These are phyloP conservation scores for Rhizoglyphus robini DNA, from an alignment of 1,140 invertebrate genomes.

Conservation along the genomic window DNA sequence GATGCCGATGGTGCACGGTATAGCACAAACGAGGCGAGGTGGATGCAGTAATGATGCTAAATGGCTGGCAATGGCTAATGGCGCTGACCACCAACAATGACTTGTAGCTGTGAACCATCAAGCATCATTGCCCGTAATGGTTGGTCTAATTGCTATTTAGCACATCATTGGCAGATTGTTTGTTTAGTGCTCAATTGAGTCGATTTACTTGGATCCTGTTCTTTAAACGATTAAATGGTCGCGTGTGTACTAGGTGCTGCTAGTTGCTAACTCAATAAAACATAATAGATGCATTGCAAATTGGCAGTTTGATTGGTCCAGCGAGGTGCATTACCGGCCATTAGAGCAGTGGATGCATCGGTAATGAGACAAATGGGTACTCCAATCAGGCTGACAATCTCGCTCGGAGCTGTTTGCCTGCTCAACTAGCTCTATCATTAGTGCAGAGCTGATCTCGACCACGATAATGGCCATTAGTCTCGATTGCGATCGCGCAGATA, in stretches of 20 bases:
- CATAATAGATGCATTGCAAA: too few relatives aligned
- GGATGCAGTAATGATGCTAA: too few relatives aligned
- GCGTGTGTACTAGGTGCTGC: too few relatives aligned
- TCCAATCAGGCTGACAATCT: neutral
- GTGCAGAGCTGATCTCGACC: neutral
- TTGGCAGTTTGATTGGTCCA: too few relatives aligned
- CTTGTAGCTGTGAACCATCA: too few relatives aligned
- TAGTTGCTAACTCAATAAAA: too few relatives aligned
- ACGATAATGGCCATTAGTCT: neutral
- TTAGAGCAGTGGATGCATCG: neutral
- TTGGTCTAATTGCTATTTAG: constrained; percentile 7
- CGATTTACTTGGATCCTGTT: neutral
- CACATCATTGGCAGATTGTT: constrained; percentile 1
- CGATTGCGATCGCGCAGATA: too few relatives aligned
- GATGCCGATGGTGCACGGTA: too few relatives aligned
- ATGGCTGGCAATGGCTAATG: too few relatives aligned
- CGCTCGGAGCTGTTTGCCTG: neutral
- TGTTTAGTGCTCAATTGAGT: neutral
- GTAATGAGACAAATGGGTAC: neutral
- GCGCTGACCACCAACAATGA: too few relatives aligned
- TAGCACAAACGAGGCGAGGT: too few relatives aligned
- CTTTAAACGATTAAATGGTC: too few relatives aligned
- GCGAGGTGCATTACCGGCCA: neutral
- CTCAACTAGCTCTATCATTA: neutral
- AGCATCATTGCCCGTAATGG: neutral